Evolutionary conservation across 1,140 invertebrate genomes (phyloP), one percentile per base, ranked within the genome.

Genomic region (Philopotamus ludificatus): DNA sequence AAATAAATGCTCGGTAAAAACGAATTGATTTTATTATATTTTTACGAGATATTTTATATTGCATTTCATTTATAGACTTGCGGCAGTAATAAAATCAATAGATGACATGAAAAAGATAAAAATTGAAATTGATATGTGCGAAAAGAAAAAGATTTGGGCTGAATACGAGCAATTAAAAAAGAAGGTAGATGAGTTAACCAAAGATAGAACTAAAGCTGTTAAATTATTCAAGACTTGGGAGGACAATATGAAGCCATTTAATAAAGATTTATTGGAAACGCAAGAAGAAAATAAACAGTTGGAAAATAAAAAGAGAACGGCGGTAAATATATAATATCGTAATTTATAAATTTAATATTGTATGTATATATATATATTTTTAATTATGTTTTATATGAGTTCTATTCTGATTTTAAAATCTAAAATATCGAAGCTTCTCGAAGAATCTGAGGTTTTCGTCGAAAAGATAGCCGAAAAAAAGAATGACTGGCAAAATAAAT

Each of bases 21-120:
- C 28, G 4, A 12, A 34, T 34, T 7, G 49, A 21, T 51, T 9
- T 21, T 51, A 25, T 22, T 9, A 16, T 7, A 55, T 39, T 2
- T 7, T 21, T 3, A 57, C 10, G 2, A 53, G 15, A 18, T 23
- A 53, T 15, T 55, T 15, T 25, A 22, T 60, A 51, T 47, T 57
- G 42, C 41, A 20, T 47, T 41, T 44, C 20, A 1, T 58, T 25
- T 57, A 15, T 51, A 79, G 77, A 65, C 73, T 88, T 49, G 82
- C 86, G 74, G 76, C 80, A 51, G 75, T 76, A 65, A 85, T 88
- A 9, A 79, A 82, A 3, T 79, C 79, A 28, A 82, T 85, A 69
- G 79, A 82, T 39, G 79, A 84, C 70, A 87, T 79, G 79, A 89
- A 86, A 79, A 84, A 74, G 74, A 86, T 81, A 75, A 82, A 78